Evolutionary conservation across 2,888 invertebrate species (phyloP), one percentile per base, ranked within the genome.

Genomic region (Agrochola circellaris): DNA sequence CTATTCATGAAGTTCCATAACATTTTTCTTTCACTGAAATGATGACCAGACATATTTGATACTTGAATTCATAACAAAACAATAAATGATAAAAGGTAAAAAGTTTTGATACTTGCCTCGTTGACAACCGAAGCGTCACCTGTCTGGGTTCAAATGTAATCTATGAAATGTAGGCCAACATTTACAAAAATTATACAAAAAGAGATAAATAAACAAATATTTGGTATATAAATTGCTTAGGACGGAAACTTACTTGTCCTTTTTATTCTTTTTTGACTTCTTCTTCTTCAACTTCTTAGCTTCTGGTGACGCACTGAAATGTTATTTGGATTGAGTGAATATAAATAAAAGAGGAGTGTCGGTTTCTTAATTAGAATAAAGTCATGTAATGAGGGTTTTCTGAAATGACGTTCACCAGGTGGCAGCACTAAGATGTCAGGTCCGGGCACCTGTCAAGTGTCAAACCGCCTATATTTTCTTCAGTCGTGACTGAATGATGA

Each of bases 281-380:
- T 98, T 98, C 97, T 98, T 98, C 96, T 98, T 98, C 84, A 97
- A 96, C 91, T 97, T 98, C 94, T 98, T 98, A 45, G 97, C 97
- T 91, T 98, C 98, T 87, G 98, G 98, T 72, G 98, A 98, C 65
- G 97, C 97, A 91, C 98, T 98, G 95, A 4, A 93, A 96, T 86
- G 79, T 85, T 89, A 86, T 84, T 66, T 56, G 0, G 6, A 17
- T 5, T 64, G 4, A 65, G 8, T 84, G 6, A 83, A 56, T 38
- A 34, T 30, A 13, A 60, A 54, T 30, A 48, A 34, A 51, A 56
- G 7, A 51, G 6, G n/a, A 30, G 17, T n/a, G 20, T 20, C 2
- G 30, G 13, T 26, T n/a, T 58, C 0, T 2, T 72, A 38, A 34
- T 23, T 17, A 30, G 30, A 26, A 65, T 45, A 8, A 20, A 15